phyloP scores from a whole-genome alignment of 2,113 vertebrate genomes.

The Chloebia gouldiae region DNA sequence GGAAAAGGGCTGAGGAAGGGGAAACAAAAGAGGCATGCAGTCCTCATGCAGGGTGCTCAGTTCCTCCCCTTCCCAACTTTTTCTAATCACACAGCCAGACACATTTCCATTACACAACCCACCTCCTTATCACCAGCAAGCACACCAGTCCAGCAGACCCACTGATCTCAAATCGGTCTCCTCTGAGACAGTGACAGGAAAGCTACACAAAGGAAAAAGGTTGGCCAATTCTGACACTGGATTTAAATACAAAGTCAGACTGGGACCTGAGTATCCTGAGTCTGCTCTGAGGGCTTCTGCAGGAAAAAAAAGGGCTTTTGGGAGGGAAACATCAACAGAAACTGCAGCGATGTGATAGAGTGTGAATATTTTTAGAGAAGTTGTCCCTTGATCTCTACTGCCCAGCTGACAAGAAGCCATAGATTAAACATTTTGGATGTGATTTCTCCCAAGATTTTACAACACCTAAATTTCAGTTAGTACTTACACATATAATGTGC shows the following conservation, averaged over 20 bases:
- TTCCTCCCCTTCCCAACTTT: not conserved
- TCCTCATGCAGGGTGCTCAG: not conserved
- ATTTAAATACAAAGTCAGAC: not conserved
- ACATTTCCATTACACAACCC: slow-evolving; percentile 4
- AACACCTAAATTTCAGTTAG: not conserved
- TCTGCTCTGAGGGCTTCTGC: not conserved
- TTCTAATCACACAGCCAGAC: not conserved
- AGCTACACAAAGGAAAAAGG: not conserved
- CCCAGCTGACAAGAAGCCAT: not conserved
- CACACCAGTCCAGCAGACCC: not conserved
- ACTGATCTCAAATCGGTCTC: not conserved
- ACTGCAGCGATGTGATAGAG: not conserved
- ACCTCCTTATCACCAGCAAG: slow-evolving; percentile 4
- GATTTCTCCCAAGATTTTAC: not conserved
- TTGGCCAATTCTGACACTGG: not conserved
- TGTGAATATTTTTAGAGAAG: not conserved
- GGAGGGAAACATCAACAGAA: not conserved
- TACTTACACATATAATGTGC: not conserved
- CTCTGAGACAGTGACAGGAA: slow-evolving; percentile 4
- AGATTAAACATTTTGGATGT: not conserved
- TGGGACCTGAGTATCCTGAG: not conserved
- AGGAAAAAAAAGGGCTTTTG: not conserved
- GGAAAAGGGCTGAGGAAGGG: not conserved
- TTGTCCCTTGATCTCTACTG: not conserved
- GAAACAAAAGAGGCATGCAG: not conserved